phyloP scores from a whole-genome alignment of 2,113 vertebrate species.

The Apus apus region DNA sequence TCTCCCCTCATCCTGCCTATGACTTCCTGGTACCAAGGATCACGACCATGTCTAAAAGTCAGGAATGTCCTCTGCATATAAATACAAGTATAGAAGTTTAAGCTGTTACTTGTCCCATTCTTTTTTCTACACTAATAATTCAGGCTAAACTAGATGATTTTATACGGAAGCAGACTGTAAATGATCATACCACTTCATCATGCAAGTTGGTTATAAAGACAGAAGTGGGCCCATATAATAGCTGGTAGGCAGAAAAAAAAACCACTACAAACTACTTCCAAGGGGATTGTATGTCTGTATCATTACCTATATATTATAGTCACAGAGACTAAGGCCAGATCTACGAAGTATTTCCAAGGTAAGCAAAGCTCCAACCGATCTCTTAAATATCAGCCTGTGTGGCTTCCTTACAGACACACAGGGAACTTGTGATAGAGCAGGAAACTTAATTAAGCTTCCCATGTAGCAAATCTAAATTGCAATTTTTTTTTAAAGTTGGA shows the following conservation, averaged over 20 bases:
- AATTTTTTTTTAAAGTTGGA: not conserved
- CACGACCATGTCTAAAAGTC: not conserved
- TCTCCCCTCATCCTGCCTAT: not conserved
- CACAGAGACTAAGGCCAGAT: not conserved
- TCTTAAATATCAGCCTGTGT: not conserved
- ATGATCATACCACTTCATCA: not conserved
- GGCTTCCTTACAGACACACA: not conserved
- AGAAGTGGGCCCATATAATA: not conserved
- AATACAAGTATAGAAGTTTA: not conserved
- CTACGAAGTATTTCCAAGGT: not conserved
- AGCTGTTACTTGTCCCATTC: not conserved
- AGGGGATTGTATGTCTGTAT: not conserved
- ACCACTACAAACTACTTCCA: not conserved
- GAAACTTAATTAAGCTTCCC: constrained; percentile 3
- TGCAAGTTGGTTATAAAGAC: not conserved
- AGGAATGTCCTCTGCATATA: not conserved
- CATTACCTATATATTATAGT: not conserved
- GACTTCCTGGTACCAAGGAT: not conserved
- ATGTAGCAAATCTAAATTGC: not conserved
- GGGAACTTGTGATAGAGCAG: not conserved
- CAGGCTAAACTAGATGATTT: not conserved
- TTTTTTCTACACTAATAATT: not conserved
- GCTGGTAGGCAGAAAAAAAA: not conserved
- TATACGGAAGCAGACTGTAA: not conserved
- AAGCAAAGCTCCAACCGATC: not conserved